These are phyloP conservation scores for Metacarcinus magister DNA, from an alignment of 2,888 invertebrate genomes.

Conservation along the genomic window DNA sequence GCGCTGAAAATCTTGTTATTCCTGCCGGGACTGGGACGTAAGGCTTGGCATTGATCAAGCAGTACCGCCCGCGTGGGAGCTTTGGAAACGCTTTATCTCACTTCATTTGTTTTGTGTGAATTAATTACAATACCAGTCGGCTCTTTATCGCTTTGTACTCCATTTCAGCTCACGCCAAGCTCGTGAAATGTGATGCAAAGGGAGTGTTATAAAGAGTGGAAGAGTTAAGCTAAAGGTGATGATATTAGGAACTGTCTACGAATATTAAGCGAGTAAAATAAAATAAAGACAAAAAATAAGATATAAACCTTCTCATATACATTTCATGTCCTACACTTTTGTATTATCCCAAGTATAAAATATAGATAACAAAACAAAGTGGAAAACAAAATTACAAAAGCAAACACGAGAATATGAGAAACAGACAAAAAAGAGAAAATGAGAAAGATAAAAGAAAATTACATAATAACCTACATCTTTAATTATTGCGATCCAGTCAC, in stretches of 20 bases:
- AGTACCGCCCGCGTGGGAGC: background rate
- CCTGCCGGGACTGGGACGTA: background rate
- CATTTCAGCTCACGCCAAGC: background rate
- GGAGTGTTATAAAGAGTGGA: background rate
- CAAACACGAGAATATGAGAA: background rate
- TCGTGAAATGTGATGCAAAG: background rate
- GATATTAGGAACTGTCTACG: background rate
- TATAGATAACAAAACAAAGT: too few species aligned
- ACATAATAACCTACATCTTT: background rate
- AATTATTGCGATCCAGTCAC: background rate
- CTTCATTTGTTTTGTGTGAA: conserved; percentile 9
- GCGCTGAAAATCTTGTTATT: background rate
- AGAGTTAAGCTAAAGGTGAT: background rate
- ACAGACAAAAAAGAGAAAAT: background rate
- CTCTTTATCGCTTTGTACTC: background rate
- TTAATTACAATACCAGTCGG: background rate
- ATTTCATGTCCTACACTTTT: background rate
- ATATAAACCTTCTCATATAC: background rate
- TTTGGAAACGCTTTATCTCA: background rate
- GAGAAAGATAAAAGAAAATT: background rate
- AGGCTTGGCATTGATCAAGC: background rate
- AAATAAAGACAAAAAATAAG: background rate
- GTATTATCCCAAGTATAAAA: too few species aligned
- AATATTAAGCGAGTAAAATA: background rate
- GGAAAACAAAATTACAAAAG: background rate